Percentiles rank a stretch among this genome's conserved stretches.
These are phyloP conservation scores for Thinocorus orbignyianus DNA, from an alignment of 2,113 vertebrate species.

Conservation along the genomic window DNA sequence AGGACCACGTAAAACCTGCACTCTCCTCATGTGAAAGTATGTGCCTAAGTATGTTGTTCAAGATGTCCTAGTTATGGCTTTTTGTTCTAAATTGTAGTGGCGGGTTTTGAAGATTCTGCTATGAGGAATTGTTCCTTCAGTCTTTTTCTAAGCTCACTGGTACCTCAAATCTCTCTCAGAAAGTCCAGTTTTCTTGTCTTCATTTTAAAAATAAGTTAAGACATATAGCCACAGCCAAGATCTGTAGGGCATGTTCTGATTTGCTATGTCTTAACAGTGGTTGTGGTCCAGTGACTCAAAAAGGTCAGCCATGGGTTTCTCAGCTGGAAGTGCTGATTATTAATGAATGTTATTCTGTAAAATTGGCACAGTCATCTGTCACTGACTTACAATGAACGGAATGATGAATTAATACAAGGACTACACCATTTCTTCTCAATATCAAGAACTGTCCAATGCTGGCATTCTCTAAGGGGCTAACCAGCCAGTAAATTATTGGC, in stretches of 20 bases:
- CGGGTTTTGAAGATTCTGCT: not conserved
- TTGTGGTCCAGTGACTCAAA: not conserved
- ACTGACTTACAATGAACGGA: not conserved
- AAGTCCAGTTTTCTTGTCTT: not conserved
- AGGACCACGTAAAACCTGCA: not conserved
- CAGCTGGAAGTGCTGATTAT: slow-evolving; percentile 26
- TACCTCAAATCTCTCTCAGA: not conserved
- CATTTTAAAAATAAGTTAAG: not conserved
- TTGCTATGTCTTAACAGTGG: not conserved
- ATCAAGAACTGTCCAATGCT: not conserved
- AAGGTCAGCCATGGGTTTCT: not conserved
- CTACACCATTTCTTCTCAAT: not conserved
- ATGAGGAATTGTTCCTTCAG: not conserved
- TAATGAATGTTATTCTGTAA: slow-evolving; percentile 14
- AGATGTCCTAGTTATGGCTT: not conserved
- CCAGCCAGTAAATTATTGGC: slow-evolving; percentile 18
- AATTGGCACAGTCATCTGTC: not conserved
- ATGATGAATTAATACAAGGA: slow-evolving; percentile 37
- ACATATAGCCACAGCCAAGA: not conserved
- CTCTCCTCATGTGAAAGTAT: not conserved
- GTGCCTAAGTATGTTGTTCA: not conserved
- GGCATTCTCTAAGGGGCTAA: not conserved
- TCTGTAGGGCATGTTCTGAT: not conserved
- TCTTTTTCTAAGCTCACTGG: not conserved
- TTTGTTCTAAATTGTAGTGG: not conserved